Evolutionary conservation across 2,888 invertebrate species (phyloP), one percentile per base, ranked within the genome.

Genomic region (Chrysolina oricalcia): DNA sequence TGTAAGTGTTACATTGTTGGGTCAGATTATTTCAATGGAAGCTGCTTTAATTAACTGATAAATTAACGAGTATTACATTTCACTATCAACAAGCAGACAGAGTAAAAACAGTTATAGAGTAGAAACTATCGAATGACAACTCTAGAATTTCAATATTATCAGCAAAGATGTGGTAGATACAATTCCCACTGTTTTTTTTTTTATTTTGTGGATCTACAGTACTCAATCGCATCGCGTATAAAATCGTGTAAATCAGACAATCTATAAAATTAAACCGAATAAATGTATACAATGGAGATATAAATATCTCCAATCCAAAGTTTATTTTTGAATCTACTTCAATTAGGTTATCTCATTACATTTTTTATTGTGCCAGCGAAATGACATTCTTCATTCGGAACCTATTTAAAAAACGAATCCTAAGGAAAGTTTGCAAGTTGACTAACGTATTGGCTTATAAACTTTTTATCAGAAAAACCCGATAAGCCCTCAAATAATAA

Each of bases 231-330:
- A 19, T 53, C 11, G 19, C 11, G 19, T 53, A 21, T 53, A 10
- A 53, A 53, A 19, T 19, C 19, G 50, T 50, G 50, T 53, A 53
- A 53, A 53, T 19, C 17, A 53, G 53, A 53, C 21, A 53, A 13
- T 17, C 9, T 10, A 48, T 48, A 48, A 48, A 48, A 48, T 48
- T 48, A 48, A 17, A 48, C 53, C 53, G 13, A 53, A 11, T 19
- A 23, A 19, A 53, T 21, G 53, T 53, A 53, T 21, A 53, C 53
- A 53, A 23, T 13, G 53, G 21, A 6, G 11, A 53, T 19, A 21
- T 53, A 53, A 53, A 53, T 21, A 53, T 53, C 2, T 19, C 43
- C 43, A 43, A 5, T 10, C 21, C 53, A 13, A n/a, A 10, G 53
- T 53, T 19, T 53, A 53, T 53, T 53, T 21, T 5, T 19, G 53